Evolutionary conservation across 2,113 vertebrate genomes (phyloP), one percentile per base, ranked within the genome.

Genomic region (Oenanthe melanoleuca): DNA sequence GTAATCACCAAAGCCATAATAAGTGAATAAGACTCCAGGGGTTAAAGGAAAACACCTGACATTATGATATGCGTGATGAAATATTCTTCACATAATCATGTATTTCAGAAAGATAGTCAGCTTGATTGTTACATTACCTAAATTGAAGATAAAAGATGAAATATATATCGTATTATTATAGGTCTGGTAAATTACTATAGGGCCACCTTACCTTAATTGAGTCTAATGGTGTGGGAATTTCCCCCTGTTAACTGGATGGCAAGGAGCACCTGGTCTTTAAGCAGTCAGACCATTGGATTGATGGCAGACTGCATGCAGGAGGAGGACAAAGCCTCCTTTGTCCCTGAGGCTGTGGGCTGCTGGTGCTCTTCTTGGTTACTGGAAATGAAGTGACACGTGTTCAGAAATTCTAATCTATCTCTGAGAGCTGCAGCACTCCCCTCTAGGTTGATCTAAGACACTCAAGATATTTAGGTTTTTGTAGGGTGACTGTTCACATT

Each of bases 91-190:
- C 29, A 50, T 44, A 63, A 33, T 37, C 81, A 38, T 37, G 66
- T 37, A 80, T 93, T 95, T 93, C 78, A 82, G 49, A 86, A 85
- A 86, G 45, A 73, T 34, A 45, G 50, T 61, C 57, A 75, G 21
- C 28, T 96, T 90, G 55, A 86, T 88, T 77, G 67, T 88, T 83
- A 86, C 38, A 77, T 88, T 94, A 88, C 18, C 33, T 95, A 92
- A 88, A 86, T 86, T 94, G 90, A 90, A 92, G 34, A 66, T 83
- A 93, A 94, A 89, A 88, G 20, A 31, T 94, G 66, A 92, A 80
- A 91, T 87, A 83, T 56, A 44, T 82, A 29, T 61, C 8, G 9
- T 15, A 47, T 56, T 56, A 66, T 66, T 56, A 80, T 31, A 37
- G 20, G 45, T 72, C 59, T 86, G 33, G n/a, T 74, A 83, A 80